Evolutionary conservation across 2,113 vertebrate genomes (phyloP).

Genomic region (Cyprinodon brontotheroides): DNA sequence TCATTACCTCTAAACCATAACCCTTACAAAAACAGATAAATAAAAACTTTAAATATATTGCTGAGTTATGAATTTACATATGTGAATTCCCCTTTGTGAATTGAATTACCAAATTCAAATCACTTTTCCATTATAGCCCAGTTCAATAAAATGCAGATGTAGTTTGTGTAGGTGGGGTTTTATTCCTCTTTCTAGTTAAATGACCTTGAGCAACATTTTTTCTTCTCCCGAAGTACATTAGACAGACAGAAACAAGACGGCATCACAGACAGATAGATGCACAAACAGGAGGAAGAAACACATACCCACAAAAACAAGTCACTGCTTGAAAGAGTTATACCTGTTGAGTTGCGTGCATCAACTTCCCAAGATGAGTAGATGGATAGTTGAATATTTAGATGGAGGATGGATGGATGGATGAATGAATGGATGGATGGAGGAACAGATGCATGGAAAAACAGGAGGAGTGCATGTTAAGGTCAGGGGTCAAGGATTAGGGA

Average conservation of each 20-base stretch:
- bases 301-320: constrained; percentile 49
- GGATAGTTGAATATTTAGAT: constrained; percentile 51
- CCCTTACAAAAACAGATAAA: not conserved
- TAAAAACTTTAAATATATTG: not conserved
- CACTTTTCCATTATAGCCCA: not conserved
- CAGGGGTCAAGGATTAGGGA: constrained; percentile 20
- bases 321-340: constrained; percentile 70
- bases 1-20: not conserved
- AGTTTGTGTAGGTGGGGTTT: too few relatives aligned
- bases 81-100: too few relatives aligned
- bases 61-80: too few relatives aligned
- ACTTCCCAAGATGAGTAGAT: constrained; percentile 70
- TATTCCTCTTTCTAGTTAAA: not conserved
- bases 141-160: too few relatives aligned
- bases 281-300: constrained; percentile 33
- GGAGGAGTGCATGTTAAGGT: constrained; percentile 24
- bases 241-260: constrained; percentile 23
- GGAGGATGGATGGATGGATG: constrained; percentile 30
- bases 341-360: constrained; percentile 64
- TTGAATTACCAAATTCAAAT: not conserved
- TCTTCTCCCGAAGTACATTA: not conserved
- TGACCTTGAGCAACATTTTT: constrained; percentile 19
- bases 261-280: constrained; percentile 21
- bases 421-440: constrained; percentile 32
- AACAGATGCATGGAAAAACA: constrained; percentile 33